Evolutionary conservation across 2,113 vertebrate species (phyloP).

Genomic region (Rostratula benghalensis): DNA sequence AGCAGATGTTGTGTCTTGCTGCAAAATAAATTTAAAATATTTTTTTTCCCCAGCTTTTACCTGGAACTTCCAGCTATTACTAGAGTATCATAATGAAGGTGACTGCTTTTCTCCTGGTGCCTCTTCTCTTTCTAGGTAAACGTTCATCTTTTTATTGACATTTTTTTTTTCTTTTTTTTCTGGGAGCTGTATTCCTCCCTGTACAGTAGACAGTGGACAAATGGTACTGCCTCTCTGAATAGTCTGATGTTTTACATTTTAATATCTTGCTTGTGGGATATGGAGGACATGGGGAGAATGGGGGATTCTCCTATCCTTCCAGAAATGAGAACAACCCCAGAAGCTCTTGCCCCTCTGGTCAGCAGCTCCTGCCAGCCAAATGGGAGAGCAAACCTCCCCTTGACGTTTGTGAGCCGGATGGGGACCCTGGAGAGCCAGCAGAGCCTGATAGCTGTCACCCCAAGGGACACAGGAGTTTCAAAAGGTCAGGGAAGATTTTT

Average conservation of each 20-base stretch:
- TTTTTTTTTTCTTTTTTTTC: background rate
- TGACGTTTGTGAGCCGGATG: accelerated
- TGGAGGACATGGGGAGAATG: background rate
- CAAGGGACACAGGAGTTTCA: conserved; percentile 28
- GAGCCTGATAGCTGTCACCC: background rate
- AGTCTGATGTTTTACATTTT: background rate
- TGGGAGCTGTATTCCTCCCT: background rate
- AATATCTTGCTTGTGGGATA: background rate
- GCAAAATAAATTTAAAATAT: background rate
- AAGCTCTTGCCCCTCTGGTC: background rate
- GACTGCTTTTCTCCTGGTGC: background rate
- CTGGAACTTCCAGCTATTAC: background rate
- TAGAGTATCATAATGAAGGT: background rate
- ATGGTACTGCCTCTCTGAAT: background rate
- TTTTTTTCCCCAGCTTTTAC: background rate
- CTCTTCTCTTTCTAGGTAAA: background rate
- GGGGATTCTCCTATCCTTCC: background rate
- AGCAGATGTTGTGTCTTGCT: background rate
- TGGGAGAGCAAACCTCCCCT: accelerated
- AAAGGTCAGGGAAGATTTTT: conserved; percentile 51
- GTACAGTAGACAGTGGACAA: background rate
- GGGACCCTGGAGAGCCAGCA: background rate
- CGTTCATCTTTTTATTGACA: background rate
- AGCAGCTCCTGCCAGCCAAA: background rate
- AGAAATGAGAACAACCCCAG: background rate